Evolutionary conservation across 2,113 vertebrate genomes (phyloP), one percentile per base, ranked within the genome.

Genomic region (Sapayoa aenigma): DNA sequence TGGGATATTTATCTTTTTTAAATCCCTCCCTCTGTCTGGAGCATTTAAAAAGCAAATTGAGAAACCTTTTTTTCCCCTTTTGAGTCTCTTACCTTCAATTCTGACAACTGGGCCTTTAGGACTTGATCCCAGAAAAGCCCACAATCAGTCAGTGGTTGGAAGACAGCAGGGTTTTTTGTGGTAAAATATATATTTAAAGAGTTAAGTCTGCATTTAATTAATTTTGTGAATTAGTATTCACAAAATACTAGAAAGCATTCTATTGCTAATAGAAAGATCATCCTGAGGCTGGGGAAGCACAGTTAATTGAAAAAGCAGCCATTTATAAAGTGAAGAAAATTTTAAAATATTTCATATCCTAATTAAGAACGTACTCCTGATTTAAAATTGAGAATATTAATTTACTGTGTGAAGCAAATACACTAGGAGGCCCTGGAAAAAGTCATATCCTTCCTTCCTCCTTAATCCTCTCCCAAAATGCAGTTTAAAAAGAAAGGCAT

Each of bases 261-360:
- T 90, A 62, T 89, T 93, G 73, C 93, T 95, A 92, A 96, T 96
- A 95, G 94, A 96, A 96, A 92, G 94, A 94, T 97, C 95, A 95
- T 96, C 85, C 87, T 52, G 84, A 95, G 89, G 92, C 88, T 92
- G 92, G 84, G 83, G 88, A 95, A 95, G 87, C 79, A 50, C 27
- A 77, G 80, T 78, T 96, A 93, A 96, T 95, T 97, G 95, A 94
- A 92, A 94, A 93, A 88, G 76, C 75, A 93, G 47, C 90, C 72
- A 33, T 93, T 95, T 94, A 76, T 90, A 95, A 94, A 96, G 94
- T 37, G 78, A 91, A 81, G 79, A 85, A 93, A 94, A 90, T 78
- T 66, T 86, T 89, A 73, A 87, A 90, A 95, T 87, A 93, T 94
- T 95, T 93, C 81, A 76, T 89, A 87, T 27, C 66, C 89, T 93